A percentile compares a stretch with the other conserved stretches of the same genome.
phyloP scores from a whole-genome alignment of 2,113 vertebrate species.

The Cyprinodon variegatus region DNA sequence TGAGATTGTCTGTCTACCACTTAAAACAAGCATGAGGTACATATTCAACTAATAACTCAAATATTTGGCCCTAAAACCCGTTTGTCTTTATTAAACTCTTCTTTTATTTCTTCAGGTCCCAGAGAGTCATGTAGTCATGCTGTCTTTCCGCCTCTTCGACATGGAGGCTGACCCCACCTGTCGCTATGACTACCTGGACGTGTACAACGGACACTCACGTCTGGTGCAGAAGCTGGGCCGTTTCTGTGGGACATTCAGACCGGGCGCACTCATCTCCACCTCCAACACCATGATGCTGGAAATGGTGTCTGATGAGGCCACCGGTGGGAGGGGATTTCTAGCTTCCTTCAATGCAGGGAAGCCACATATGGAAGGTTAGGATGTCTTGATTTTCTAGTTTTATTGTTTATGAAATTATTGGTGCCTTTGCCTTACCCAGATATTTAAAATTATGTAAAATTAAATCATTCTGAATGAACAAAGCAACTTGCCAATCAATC shows the following conservation, averaged over 20 bases:
- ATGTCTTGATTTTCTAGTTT: neutral
- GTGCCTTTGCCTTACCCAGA: neutral
- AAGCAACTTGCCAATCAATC: neutral
- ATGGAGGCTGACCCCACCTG: conserved; percentile 88
- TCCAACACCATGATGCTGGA: conserved; percentile 88
- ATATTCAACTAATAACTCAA: neutral
- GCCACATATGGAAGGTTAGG: conserved; percentile 83
- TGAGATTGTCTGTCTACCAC: neutral
- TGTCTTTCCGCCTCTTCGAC: conserved; percentile 90
- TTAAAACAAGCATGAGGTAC: neutral
- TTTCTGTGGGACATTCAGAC: conserved; percentile 91
- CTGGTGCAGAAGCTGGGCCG: conserved; percentile 85
- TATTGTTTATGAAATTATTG: neutral
- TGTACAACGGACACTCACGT: conserved; percentile 84
- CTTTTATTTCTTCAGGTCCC: conserved; percentile 80
- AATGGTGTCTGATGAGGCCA: conserved; percentile 85
- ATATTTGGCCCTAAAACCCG: neutral
- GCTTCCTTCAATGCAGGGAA: conserved; percentile 85
- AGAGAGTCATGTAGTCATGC: conserved; percentile 86
- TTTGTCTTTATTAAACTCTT: neutral
- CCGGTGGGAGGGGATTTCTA: conserved; percentile 85
- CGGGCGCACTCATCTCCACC: conserved; percentile 86
- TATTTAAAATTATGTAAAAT: neutral
- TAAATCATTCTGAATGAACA: neutral
- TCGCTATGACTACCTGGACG: conserved; percentile 87